These are phyloP conservation scores for Temnothorax longispinosus DNA, from an alignment of 1,140 invertebrate genomes.

Conservation along the genomic window DNA sequence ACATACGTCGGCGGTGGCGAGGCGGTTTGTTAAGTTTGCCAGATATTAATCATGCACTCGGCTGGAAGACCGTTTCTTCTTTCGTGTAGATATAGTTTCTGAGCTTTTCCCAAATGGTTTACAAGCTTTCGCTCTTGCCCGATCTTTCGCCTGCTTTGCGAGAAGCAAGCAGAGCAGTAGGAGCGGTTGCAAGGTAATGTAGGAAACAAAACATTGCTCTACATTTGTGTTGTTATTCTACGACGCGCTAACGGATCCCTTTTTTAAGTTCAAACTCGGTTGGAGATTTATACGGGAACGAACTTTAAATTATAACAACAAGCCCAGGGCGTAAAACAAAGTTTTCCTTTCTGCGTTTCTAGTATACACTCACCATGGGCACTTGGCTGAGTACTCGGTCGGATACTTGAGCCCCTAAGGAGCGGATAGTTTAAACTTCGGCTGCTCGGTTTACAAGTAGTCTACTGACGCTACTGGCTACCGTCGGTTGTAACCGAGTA, in stretches of 20 bases:
- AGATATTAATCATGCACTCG: slow-evolving; percentile 68
- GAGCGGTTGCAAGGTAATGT: neutral
- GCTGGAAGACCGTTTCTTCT: slow-evolving; percentile 23
- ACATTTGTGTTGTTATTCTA: neutral
- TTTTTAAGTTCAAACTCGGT: neutral
- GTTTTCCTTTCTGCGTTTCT: slow-evolving; percentile 58
- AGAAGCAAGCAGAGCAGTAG: neutral
- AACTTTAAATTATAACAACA: slow-evolving; percentile 49
- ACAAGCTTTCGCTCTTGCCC: neutral
- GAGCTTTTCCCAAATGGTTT: neutral
- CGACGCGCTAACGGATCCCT: neutral
- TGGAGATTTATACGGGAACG: neutral
- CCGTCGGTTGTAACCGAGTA: slow-evolving; percentile 40
- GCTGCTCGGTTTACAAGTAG: slow-evolving; percentile 64
- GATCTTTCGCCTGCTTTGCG: neutral
- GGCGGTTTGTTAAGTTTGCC: slow-evolving; percentile 68
- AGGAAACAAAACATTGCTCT: neutral
- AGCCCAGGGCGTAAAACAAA: slow-evolving; percentile 31
- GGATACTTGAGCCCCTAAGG: slow-evolving; percentile 59
- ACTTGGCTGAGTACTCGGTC: slow-evolving; percentile 49
- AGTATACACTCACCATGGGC: slow-evolving; percentile 37
- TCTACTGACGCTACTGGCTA: neutral
- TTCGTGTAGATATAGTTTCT: slow-evolving; percentile 5
- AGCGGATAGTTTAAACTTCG: slow-evolving; percentile 65
- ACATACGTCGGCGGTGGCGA: slow-evolving; percentile 43